Evolutionary conservation across 1,140 invertebrate species (phyloP).

Genomic region (Pseudomyrmex flavicornis): DNA sequence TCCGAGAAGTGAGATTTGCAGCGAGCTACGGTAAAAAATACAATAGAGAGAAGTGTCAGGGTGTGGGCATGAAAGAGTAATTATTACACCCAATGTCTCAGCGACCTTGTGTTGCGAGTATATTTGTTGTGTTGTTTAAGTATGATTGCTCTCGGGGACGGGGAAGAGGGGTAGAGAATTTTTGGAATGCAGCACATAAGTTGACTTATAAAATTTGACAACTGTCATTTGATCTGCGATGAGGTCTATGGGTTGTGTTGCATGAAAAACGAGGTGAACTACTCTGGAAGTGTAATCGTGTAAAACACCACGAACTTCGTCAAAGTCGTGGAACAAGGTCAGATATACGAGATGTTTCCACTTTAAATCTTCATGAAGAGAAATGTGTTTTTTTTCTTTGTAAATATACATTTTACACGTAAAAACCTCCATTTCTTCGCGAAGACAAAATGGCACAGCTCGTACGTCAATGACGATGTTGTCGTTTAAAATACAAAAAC

Average conservation of each 20-base stretch:
- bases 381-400: not conserved
- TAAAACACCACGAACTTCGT: conserved; percentile 32
- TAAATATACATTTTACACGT: not conserved
- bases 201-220: not conserved
- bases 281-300: not conserved
- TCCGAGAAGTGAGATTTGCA: conserved; percentile 55
- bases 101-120: conserved; percentile 80
- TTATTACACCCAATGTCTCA: conserved; percentile 84
- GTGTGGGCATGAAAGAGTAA: conserved; percentile 83
- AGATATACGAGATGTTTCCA: conserved; percentile 13
- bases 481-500: too few species aligned
- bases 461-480: conserved; percentile 24
- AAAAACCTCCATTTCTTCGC: not conserved
- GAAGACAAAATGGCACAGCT: conserved; percentile 5
- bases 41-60: conserved; percentile 78
- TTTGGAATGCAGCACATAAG: too few species aligned
- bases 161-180: too few species aligned
- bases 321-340: conserved; percentile 1
- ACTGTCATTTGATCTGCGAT: conserved; percentile 18
- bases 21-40: conserved; percentile 54
- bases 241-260: not conserved
- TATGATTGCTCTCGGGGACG: too few species aligned
- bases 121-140: too few species aligned
- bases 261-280: not conserved
- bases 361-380: not conserved